Evolutionary conservation across 2,888 invertebrate species (phyloP).

Genomic region (Pecten maximus): DNA sequence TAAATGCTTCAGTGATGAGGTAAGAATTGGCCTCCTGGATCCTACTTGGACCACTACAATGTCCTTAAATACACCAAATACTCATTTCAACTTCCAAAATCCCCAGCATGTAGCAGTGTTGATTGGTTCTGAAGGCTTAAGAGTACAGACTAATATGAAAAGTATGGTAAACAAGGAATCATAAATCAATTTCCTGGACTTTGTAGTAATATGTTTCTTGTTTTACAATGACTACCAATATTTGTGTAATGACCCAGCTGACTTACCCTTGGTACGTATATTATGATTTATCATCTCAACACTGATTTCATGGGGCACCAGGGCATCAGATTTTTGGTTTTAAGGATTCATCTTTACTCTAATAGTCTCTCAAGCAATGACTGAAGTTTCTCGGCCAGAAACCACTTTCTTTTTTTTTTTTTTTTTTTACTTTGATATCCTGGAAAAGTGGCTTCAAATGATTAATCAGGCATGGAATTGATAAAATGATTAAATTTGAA

Average conservation of each 20-base stretch:
- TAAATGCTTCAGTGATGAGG: neutral
- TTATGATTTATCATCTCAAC: neutral
- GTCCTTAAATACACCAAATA: neutral
- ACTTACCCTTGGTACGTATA: neutral
- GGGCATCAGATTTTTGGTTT: neutral
- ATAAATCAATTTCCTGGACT: neutral
- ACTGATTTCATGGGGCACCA: neutral
- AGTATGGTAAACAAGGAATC: neutral
- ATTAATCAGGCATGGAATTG: neutral
- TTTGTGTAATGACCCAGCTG: neutral
- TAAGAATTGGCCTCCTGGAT: neutral
- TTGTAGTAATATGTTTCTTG: constrained; percentile 9
- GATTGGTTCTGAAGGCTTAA: neutral
- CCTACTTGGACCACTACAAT: neutral
- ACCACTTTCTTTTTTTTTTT: neutral
- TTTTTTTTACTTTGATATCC: neutral
- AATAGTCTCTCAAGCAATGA: neutral
- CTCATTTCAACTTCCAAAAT: neutral
- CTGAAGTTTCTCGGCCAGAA: neutral
- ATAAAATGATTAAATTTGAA: neutral
- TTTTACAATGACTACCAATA: constrained; percentile 13
- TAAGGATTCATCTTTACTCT: neutral
- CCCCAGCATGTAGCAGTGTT: neutral
- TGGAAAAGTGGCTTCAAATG: neutral
- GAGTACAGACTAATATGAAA: neutral